phyloP scores from a whole-genome alignment of 2,888 invertebrate genomes.

The Odontomyia ornata region DNA sequence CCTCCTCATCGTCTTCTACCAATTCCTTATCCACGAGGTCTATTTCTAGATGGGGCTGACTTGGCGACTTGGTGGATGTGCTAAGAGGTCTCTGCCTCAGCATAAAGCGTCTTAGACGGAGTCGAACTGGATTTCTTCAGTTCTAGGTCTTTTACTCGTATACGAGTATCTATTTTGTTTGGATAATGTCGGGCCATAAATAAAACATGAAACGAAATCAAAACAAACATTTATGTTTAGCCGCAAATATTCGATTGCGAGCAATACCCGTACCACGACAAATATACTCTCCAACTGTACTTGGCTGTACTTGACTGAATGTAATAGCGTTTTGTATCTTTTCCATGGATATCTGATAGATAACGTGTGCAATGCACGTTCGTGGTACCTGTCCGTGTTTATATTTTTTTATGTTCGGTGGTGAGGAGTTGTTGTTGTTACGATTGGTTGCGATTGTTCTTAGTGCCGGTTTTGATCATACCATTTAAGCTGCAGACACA shows the following conservation, averaged over 20 bases:
- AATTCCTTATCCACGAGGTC: too few species aligned
- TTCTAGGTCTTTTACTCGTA: too few species aligned
- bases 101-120: too few species aligned
- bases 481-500: not conserved
- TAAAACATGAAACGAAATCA: slow-evolving; percentile 33
- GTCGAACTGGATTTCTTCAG: too few species aligned
- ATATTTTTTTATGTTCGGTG: not conserved
- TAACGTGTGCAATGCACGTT: slow-evolving; percentile 36
- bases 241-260: not conserved
- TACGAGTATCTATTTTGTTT: not conserved
- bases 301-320: not conserved
- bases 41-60: too few species aligned
- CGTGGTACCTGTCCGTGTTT: slow-evolving; percentile 18
- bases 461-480: not conserved
- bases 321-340: not conserved
- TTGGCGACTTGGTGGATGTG: too few species aligned
- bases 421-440: not conserved
- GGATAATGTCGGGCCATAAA: slow-evolving; percentile 8
- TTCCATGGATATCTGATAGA: not conserved
- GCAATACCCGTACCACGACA: too few species aligned
- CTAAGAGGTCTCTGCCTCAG: too few species aligned
- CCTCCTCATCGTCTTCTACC: too few species aligned
- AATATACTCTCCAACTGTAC: too few species aligned
- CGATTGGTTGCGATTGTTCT: too few species aligned
- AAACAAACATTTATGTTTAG: slow-evolving; percentile 17